Percentiles rank a stretch among this genome's conserved stretches.
Evolutionary conservation across 2,113 vertebrate species (phyloP).

Genomic region (Talpa occidentalis): DNA sequence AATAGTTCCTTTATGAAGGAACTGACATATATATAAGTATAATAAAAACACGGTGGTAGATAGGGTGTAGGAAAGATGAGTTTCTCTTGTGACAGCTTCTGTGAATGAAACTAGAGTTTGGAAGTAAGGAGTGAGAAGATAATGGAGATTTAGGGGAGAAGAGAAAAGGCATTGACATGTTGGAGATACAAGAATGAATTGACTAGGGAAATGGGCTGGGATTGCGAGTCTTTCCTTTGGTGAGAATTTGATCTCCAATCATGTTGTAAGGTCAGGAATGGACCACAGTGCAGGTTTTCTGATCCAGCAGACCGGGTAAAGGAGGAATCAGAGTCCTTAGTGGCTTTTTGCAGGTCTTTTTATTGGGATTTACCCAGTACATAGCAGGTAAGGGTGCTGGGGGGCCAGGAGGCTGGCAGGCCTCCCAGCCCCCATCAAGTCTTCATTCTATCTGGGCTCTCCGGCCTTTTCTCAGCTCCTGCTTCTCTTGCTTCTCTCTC

Average conservation of each 20-base stretch:
- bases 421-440: too few species aligned
- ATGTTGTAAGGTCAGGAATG: too few species aligned
- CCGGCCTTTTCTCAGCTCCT: too few species aligned
- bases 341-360: too few species aligned
- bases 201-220: neutral
- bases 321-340: too few species aligned
- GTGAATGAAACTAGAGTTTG: neutral
- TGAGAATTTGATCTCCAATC: conserved; percentile 31
- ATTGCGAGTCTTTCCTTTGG: neutral
- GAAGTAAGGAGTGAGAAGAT: neutral
- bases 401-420: too few species aligned
- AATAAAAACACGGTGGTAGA: neutral
- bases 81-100: neutral
- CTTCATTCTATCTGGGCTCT: too few species aligned
- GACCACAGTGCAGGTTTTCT: too few species aligned
- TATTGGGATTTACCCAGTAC: too few species aligned
- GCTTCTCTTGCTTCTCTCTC: too few species aligned
- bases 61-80: neutral
- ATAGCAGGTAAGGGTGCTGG: too few species aligned
- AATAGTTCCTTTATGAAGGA: neutral
- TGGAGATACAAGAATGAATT: neutral
- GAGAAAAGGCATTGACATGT: neutral
- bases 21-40: neutral
- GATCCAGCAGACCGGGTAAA: too few species aligned
- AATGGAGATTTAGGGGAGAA: neutral